Percentiles rank a stretch among this genome's conserved stretches.
phyloP scores from a whole-genome alignment of 2,888 invertebrate genomes.

The Ichneumon xanthorius region DNA sequence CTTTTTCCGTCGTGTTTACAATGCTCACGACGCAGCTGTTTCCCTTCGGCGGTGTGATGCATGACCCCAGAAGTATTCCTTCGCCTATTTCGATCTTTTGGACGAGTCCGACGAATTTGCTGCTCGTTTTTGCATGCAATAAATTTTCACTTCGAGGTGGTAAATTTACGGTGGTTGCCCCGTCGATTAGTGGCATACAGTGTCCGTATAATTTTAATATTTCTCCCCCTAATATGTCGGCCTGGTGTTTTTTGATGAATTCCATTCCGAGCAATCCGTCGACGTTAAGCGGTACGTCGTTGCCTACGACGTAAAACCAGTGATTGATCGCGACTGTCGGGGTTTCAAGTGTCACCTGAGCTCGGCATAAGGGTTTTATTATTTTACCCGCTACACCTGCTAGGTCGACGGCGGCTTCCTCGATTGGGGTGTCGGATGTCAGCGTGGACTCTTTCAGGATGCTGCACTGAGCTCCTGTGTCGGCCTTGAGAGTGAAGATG shows the following conservation, averaged over 20 bases:
- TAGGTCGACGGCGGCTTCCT: neutral
- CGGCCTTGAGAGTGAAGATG: neutral
- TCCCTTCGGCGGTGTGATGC: too few relatives aligned
- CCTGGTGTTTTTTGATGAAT: neutral
- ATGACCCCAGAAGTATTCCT: neutral
- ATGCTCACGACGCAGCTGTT: neutral
- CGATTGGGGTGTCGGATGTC: neutral
- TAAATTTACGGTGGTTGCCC: too few relatives aligned
- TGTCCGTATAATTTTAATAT: too few relatives aligned
- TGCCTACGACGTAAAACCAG: neutral
- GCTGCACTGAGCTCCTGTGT: neutral
- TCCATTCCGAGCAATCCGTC: neutral
- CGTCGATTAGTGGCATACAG: too few relatives aligned
- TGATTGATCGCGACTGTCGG: neutral
- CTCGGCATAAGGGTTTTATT: neutral
- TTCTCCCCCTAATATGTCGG: neutral
- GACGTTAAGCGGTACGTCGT: neutral
- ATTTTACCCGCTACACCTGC: neutral
- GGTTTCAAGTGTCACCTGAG: neutral
- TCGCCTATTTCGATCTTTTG: neutral
- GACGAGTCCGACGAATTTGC: neutral
- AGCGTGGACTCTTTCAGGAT: neutral
- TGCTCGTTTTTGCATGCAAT: neutral
- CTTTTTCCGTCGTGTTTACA: neutral
- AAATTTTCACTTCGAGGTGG: too few relatives aligned